Evolutionary conservation across 2,888 invertebrate genomes (phyloP), one percentile per base, ranked within the genome.

Genomic region (Acheta domesticus): DNA sequence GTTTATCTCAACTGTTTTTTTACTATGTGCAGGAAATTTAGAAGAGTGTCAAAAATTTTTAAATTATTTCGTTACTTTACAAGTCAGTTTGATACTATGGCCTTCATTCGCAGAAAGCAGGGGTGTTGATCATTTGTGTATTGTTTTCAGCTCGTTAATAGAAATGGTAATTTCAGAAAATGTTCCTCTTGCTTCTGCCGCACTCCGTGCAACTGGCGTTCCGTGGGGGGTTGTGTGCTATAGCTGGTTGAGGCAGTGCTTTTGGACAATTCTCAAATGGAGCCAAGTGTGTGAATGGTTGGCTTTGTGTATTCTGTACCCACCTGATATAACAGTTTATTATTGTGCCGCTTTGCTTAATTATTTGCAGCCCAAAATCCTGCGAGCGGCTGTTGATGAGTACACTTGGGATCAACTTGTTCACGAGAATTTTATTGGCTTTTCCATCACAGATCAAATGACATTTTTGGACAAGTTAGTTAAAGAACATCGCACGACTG

Each of bases 201-300:
- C 79, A 11, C 75, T 82, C 19, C 79, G 78, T 75, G 77, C 78
- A 73, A 36, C 75, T 16, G 79, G 80, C 4, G 74, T 79, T 73
- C 78, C 79, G 11, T 81, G 81, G 80, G 81, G 81, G 80, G 36
- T 75, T 12, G 36, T 80, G 16, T 79, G 78, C 49, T 77, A 49
- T n/a, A 62, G 49, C 23, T 82, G 82, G 82, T 78, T 81, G 73
- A 23, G 21, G 3, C 82, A 81, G 50, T 80, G 80, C n/a, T 82
- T 80, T 76, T 81, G 80, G 78, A 80, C 77, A 16, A n/a, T 79
- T 12, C 82, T 81, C 11, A 79, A 80, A 16, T 82, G 82, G 82
- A 48, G 77, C 12, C 80, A 82, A 49, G 80, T 82, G 14, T 81
- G 80, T 20, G 79, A 81, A 5, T 82, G 82, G 82, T 12, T 81